Percentiles rank a stretch among this genome's conserved stretches.
Evolutionary conservation across 2,797 vertebrate genomes (phyloP).

Genomic region (Salarias fasciatus): DNA sequence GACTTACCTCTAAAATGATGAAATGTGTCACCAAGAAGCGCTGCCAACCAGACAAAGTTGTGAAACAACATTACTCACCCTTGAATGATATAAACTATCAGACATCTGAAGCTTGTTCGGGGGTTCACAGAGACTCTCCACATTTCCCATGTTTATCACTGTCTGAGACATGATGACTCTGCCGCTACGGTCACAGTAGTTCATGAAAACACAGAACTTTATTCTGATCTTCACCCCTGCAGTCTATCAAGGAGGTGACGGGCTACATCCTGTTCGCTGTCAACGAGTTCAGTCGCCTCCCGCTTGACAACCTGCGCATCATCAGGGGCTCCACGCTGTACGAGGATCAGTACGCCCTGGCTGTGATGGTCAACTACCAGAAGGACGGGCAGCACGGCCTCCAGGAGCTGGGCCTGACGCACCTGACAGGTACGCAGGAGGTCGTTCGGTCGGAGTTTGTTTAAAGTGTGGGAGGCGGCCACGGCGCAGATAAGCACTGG

Average conservation of each 20-base stretch:
- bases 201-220: too few relatives aligned
- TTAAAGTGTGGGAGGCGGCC: conserved; percentile 42
- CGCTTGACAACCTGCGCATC: conserved; percentile 93
- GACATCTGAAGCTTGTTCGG: too few relatives aligned
- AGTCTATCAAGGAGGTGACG: conserved; percentile 98
- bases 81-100: too few relatives aligned
- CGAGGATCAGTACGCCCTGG: conserved; percentile 88
- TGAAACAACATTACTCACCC: neutral
- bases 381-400: conserved; percentile 92
- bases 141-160: too few relatives aligned
- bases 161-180: too few relatives aligned
- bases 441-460: conserved; percentile 1
- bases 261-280: conserved; percentile 94
- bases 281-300: conserved; percentile 92
- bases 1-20: neutral
- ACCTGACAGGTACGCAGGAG: conserved; percentile 88
- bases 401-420: conserved; percentile 92
- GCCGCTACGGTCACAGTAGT: too few relatives aligned
- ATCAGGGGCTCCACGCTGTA: conserved; percentile 94
- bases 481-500: conserved; percentile 25
- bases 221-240: conserved; percentile 25
- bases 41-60: conserved; percentile 20
- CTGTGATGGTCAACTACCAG: conserved; percentile 95
- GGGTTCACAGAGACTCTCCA: too few relatives aligned
- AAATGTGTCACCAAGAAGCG: neutral